Evolutionary conservation across 2,797 vertebrate genomes (phyloP).

Genomic region (Typhlichthys subterraneus): DNA sequence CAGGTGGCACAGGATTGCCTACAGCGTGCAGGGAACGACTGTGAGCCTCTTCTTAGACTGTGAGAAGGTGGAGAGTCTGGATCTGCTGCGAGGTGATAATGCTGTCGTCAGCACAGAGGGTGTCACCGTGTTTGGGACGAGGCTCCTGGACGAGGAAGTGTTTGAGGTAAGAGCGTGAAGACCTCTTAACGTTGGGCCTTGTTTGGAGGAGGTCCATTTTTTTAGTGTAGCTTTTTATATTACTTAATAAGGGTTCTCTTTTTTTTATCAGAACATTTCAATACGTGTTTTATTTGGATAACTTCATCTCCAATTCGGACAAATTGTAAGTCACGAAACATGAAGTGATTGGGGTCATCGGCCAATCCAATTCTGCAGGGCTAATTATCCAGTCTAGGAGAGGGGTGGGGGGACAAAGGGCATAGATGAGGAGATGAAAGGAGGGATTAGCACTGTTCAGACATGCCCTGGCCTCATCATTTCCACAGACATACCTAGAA

Average conservation of each 20-base stretch:
- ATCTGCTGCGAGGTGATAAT: conserved; percentile 71
- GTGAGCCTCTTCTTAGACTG: conserved; percentile 87
- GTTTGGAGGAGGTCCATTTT: neutral
- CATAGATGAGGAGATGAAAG: neutral
- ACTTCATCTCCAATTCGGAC: too few relatives aligned
- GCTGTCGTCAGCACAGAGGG: conserved; percentile 82
- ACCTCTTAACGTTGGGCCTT: neutral
- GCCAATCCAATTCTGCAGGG: conserved; percentile 44
- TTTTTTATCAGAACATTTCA: too few relatives aligned
- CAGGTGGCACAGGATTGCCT: conserved; percentile 91
- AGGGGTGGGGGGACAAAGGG: conserved; percentile 3
- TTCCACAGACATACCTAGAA: conserved; percentile 29
- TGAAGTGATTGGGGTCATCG: conserved; percentile 20
- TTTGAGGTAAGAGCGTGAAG: conserved; percentile 81
- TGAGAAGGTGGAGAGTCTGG: conserved; percentile 69
- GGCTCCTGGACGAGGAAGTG: conserved; percentile 80
- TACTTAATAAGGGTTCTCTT: too few relatives aligned
- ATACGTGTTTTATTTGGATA: too few relatives aligned
- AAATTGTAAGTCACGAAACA: too few relatives aligned
- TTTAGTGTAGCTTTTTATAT: too few relatives aligned
- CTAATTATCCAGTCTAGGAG: conserved; percentile 21
- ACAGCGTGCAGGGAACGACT: conserved; percentile 78
- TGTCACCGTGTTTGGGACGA: conserved; percentile 83
- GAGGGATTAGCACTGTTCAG: conserved; percentile 31
- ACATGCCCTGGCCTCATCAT: conserved; percentile 39